Conservation (phyloP, 1,140 invertebrate species). For the Teleogryllus occipitalis region DNA sequence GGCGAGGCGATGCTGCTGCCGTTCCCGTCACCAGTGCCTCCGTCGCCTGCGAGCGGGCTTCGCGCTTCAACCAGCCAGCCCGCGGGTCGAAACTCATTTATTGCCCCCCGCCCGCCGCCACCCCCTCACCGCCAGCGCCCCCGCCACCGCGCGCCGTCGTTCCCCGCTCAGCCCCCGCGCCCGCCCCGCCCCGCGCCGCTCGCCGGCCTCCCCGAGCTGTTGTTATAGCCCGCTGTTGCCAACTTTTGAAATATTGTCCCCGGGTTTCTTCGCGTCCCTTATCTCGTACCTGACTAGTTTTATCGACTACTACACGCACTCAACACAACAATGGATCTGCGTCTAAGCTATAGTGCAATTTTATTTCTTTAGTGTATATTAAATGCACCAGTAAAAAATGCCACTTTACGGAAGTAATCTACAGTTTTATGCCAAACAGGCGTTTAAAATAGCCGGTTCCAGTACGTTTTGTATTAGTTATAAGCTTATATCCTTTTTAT, state of each 20-base stretch:
- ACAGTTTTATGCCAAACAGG: no score
- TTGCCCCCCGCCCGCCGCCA: neutral
- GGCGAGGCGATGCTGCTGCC: no score
- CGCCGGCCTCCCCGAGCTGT: slow-evolving; percentile 9
- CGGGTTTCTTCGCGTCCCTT: neutral
- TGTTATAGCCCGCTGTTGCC: slow-evolving; percentile 10
- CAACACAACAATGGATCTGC: no score
- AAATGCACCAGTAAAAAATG: no score
- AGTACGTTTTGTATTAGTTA: no score
- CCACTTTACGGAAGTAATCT: no score
- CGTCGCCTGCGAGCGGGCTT: neutral
- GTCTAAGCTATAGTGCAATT: no score
- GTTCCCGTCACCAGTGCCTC: neutral
- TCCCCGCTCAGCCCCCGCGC: no score
- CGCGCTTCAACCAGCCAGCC: slow-evolving; percentile 11
- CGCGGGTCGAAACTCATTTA: slow-evolving; percentile 20
- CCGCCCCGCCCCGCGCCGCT: neutral
- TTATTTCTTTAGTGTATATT: no score
- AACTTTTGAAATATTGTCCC: slow-evolving; percentile 9
- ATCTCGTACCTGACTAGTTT: slow-evolving; percentile 4
- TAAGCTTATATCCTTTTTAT: no score
- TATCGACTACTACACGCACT: neutral
- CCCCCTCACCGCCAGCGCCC: neutral
- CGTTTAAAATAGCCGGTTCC: no score
- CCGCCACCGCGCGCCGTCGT: slow-evolving; percentile 8